Evolutionary conservation across 1,140 invertebrate genomes (phyloP).

Genomic region (Steinernema khuongi): DNA sequence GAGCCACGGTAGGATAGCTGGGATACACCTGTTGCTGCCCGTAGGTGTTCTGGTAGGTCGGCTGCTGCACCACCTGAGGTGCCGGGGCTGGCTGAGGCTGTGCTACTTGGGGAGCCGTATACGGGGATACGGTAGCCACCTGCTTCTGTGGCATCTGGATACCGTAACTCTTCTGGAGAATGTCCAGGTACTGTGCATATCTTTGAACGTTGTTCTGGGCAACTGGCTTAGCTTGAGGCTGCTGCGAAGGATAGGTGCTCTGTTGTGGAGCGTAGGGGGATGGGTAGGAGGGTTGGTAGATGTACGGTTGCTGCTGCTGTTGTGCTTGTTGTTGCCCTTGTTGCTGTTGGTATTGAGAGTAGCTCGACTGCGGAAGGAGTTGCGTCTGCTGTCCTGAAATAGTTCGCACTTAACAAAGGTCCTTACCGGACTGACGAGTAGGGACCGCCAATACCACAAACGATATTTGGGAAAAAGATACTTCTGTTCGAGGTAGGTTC

Average conservation of each 20-base stretch:
- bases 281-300: neutral
- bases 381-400: constrained; percentile 1
- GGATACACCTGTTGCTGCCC: constrained; percentile 19
- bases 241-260: neutral
- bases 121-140: neutral
- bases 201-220: constrained; percentile 36
- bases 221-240: constrained; percentile 17
- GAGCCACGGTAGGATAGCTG: constrained; percentile 15
- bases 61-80: constrained; percentile 20
- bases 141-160: neutral
- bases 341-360: constrained; percentile 19
- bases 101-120: neutral
- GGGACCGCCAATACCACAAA: neutral
- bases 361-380: neutral
- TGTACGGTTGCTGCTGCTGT: constrained; percentile 36
- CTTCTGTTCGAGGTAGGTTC: neutral
- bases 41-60: constrained; percentile 19
- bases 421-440: neutral
- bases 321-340: constrained; percentile 24
- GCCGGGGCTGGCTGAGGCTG: constrained; percentile 22
- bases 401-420: neutral
- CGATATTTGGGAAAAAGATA: neutral
- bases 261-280: constrained; percentile 15
- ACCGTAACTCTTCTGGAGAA: constrained; percentile 31
- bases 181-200: constrained; percentile 39